Evolutionary conservation across 2,888 invertebrate species (phyloP), one percentile per base, ranked within the genome.

Genomic region (Rhorus exstirpatorius): DNA sequence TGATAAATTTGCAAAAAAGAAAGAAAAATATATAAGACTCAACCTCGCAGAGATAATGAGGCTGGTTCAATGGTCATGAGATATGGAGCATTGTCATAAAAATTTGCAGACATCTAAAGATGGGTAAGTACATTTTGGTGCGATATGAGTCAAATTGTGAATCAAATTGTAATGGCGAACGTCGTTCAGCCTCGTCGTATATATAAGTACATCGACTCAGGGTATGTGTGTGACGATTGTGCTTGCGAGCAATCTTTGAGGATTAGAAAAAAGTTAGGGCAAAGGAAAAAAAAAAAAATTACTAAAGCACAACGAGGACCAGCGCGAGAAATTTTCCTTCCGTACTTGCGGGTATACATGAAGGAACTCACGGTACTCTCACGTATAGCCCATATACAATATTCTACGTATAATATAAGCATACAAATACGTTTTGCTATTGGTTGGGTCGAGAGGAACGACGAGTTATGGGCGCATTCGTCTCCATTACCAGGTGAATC

Each of bases 401-500:
- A 44, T 46, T 31, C 1, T 53, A 41, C 8, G 10, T 41, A 14
- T 41, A 24, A 19, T 38, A 12, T 26, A 1, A 12, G n/a, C 12
- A 24, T 75, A 49, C n/a, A 55, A 31, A 74, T 3, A 51, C 74
- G 53, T 24, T 74, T 58, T 46, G 65, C 21, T 31, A 21, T 31
- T 58, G 70, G 31, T 53, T 83, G 90, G 68, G 75, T 74, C 93
- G 93, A 93, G 93, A 94, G 93, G 84, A 82, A 89, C 89, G 88
- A 89, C 87, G 86, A 91, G 89, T 91, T 91, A 91, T 90, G 88
- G 88, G 86, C 89, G 87, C 90, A 91, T 91, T 91, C 90, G 91
- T 91, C 91, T 91, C 91, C 91, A 91, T 91, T 91, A 91, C 87
- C 84, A 88, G 87, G 88, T 91, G 90, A 91, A 91, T 91, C 90